phyloP scores from a whole-genome alignment of 2,797 vertebrate genomes.

The Sylvia borin region DNA sequence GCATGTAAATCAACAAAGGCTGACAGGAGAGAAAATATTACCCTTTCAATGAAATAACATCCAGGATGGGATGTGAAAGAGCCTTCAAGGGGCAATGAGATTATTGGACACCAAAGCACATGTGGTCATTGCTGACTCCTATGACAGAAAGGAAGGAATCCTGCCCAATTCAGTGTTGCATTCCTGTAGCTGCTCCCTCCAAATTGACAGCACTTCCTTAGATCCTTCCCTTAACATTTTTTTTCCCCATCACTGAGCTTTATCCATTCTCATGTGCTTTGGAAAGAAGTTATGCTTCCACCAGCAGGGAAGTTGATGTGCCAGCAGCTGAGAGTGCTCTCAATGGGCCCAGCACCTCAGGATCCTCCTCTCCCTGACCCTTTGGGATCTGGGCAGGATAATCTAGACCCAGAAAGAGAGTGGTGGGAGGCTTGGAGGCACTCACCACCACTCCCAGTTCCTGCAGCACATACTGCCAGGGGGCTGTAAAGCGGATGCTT shows the following conservation, averaged over 20 bases:
- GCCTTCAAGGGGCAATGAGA: background rate
- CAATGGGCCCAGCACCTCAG: background rate
- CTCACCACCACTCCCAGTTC: background rate
- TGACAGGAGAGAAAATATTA: background rate
- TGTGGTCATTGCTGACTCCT: background rate
- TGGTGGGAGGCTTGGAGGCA: background rate
- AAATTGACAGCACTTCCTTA: background rate
- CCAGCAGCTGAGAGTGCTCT: background rate
- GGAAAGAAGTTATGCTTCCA: conserved; percentile 12
- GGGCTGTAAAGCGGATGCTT: background rate
- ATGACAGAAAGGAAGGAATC: background rate
- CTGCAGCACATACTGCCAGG: background rate
- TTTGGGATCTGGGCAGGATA: background rate
- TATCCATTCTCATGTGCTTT: conserved; percentile 38
- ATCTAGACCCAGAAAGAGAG: background rate
- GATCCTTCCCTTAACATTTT: conserved; percentile 10
- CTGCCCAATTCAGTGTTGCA: accelerated
- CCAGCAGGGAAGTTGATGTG: background rate
- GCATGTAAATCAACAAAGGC: background rate
- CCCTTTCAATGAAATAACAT: background rate
- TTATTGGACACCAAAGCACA: background rate
- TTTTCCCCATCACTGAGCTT: conserved; percentile 20
- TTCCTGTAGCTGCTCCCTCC: background rate
- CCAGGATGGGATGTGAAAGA: background rate
- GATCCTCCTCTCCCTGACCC: background rate